phyloP scores from a whole-genome alignment of 2,797 vertebrate species.

The Selene dorsalis region DNA sequence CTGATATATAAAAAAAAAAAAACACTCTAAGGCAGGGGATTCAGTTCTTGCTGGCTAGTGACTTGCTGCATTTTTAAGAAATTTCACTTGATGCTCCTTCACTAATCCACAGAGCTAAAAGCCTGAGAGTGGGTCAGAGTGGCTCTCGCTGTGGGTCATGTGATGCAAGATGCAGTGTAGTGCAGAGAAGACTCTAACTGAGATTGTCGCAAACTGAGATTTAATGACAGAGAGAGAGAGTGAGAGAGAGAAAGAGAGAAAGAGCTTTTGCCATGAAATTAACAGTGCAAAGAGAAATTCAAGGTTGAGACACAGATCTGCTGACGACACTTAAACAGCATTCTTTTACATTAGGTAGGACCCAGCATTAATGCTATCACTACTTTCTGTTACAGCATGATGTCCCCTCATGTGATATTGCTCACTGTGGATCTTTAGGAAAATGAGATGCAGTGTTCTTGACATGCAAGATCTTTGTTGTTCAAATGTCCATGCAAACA shows the following conservation, averaged over 20 bases:
- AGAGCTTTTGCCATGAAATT: neutral
- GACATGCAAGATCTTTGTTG: neutral
- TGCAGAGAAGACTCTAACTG: slow-evolving; percentile 12
- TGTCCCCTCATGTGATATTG: neutral
- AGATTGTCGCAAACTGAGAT: slow-evolving; percentile 13
- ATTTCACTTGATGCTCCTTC: slow-evolving; percentile 9
- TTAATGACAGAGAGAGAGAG: slow-evolving; percentile 8
- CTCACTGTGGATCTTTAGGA: too few relatives aligned
- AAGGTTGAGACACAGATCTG: slow-evolving; percentile 17
- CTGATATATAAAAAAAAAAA: too few relatives aligned
- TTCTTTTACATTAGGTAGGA: neutral
- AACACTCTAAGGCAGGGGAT: too few relatives aligned
- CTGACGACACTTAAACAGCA: neutral
- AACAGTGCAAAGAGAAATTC: slow-evolving; percentile 30
- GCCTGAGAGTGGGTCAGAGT: slow-evolving; percentile 10
- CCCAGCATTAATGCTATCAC: neutral
- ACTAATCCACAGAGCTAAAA: slow-evolving; percentile 13
- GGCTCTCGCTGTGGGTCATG: slow-evolving; percentile 10
- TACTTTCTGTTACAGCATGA: slow-evolving; percentile 9
- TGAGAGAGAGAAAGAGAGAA: neutral
- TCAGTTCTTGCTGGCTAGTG: too few relatives aligned
- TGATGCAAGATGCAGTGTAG: neutral
- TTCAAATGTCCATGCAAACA: neutral
- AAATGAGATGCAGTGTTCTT: neutral
- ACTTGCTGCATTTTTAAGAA: neutral